Evolutionary conservation across 2,888 invertebrate genomes (phyloP), one percentile per base, ranked within the genome.

Genomic region (Oscheius sp.): DNA sequence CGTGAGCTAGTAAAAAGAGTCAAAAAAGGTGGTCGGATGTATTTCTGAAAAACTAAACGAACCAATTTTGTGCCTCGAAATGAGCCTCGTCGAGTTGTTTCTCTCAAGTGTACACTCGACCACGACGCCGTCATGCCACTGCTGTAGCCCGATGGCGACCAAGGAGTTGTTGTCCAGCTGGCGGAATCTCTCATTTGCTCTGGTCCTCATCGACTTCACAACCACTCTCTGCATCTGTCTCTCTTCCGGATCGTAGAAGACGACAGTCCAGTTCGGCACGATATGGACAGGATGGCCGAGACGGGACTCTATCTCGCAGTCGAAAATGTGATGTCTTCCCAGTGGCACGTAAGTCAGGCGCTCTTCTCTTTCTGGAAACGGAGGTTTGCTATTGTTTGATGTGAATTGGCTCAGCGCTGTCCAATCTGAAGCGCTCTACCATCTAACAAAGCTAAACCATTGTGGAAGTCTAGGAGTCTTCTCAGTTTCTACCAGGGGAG

Each of bases 61-160:
- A 65, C 65, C 65, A 11, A 65, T 50, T 10, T 9, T 65, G 42
- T 55, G n/a, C 53, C 68, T 68, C 1, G 68, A 68, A 10, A 68
- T 37, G 37, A 68, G 55, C 7, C 10, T 21, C 42, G n/a, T 42
- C 2, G 63, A 48, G 21, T 13, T 47, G 21, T 11, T n/a, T 2
- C 3, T 9, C 32, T 7, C 53, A 42, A 68, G 3, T 7, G n/a
- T n/a, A 55, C 68, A 68, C n/a, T 68, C 68, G 53, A 68, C n/a
- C 11, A 68, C 68, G 10, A 35, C 68, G 33, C 42, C 68, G 13
- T 53, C 35, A 42, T 68, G 68, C 68, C 68, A 55, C 35, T n/a
- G 32, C 42, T 68, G 68, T 13, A 68, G 33, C 9, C 68, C 68
- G 7, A 37, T 11, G 7, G 35, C 68, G 29, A 68, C n/a, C 11